Evolutionary conservation across 2,888 invertebrate species (phyloP).

Genomic region (Invenusta paracnida): DNA sequence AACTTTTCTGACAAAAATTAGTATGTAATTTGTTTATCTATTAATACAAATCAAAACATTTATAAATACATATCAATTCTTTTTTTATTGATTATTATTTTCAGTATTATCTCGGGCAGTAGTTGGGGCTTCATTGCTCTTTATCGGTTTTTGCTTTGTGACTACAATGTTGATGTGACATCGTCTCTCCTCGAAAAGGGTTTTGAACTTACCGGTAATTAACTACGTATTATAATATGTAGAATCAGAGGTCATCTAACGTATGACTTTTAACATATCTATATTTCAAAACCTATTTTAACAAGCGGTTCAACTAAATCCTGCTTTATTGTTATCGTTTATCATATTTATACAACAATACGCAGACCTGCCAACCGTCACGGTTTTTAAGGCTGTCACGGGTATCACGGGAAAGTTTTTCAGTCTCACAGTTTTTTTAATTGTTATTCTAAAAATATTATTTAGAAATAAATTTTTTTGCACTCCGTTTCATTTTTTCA

Average conservation of each 20-base stretch:
- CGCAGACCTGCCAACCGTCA: no score
- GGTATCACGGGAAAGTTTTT: neutral
- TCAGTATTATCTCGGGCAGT: neutral
- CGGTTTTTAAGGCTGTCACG: neutral
- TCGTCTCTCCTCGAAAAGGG: neutral
- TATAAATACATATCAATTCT: no score
- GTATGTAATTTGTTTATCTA: no score
- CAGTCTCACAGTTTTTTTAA: neutral
- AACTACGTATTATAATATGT: no score
- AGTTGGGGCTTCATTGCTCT: constrained; percentile 9
- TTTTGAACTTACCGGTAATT: constrained; percentile 18
- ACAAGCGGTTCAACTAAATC: no score
- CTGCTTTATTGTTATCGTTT: no score
- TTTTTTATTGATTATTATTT: neutral
- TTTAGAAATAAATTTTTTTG: neutral
- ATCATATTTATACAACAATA: no score
- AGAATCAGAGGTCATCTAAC: no score
- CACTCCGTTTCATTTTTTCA: neutral
- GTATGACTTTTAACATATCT: no score
- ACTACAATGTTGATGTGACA: neutral
- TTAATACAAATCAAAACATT: no score
- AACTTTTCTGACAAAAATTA: no score
- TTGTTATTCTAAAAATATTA: neutral
- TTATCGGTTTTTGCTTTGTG: constrained; percentile 2
- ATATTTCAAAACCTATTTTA: no score